These are phyloP conservation scores for Apodemia hepburni DNA, from an alignment of 2,888 invertebrate species.

Conservation along the genomic window DNA sequence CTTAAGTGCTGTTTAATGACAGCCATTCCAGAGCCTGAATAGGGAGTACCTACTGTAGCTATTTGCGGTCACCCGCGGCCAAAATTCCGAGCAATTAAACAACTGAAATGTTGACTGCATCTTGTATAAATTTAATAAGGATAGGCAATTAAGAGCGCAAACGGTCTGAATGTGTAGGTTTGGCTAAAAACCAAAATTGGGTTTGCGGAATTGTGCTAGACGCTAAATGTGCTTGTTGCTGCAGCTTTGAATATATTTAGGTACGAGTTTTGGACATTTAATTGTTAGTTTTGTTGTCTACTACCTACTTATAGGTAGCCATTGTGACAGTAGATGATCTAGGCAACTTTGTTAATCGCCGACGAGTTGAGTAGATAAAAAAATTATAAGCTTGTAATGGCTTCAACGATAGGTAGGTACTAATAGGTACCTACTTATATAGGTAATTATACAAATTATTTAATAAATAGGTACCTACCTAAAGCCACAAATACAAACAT, in stretches of 20 bases:
- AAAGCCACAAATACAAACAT: too few species aligned
- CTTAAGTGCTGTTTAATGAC: background rate
- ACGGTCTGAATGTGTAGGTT: slow-evolving; percentile 67
- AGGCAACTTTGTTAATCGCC: too few species aligned
- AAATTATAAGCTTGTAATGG: too few species aligned
- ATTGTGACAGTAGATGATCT: too few species aligned
- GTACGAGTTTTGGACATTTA: background rate
- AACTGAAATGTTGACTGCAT: slow-evolving; percentile 73
- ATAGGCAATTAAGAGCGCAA: slow-evolving; percentile 68
- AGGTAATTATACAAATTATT: too few species aligned
- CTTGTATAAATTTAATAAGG: slow-evolving; percentile 76
- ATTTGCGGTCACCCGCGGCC: slow-evolving; percentile 61
- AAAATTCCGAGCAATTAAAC: slow-evolving; percentile 74
- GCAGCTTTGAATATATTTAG: background rate
- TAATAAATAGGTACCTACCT: too few species aligned
- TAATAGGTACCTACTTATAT: too few species aligned
- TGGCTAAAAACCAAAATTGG: slow-evolving; percentile 73
- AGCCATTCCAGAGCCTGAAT: slow-evolving; percentile 43
- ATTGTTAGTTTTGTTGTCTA: background rate
- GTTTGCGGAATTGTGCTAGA: slow-evolving; percentile 39
- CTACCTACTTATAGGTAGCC: too few species aligned
- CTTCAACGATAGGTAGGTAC: too few species aligned
- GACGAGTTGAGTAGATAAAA: too few species aligned
- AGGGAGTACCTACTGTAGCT: slow-evolving; percentile 24
- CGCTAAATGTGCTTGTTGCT: slow-evolving; percentile 18